phyloP scores from a whole-genome alignment of 2,113 vertebrate genomes.

The Phrynosoma platyrhinos region DNA sequence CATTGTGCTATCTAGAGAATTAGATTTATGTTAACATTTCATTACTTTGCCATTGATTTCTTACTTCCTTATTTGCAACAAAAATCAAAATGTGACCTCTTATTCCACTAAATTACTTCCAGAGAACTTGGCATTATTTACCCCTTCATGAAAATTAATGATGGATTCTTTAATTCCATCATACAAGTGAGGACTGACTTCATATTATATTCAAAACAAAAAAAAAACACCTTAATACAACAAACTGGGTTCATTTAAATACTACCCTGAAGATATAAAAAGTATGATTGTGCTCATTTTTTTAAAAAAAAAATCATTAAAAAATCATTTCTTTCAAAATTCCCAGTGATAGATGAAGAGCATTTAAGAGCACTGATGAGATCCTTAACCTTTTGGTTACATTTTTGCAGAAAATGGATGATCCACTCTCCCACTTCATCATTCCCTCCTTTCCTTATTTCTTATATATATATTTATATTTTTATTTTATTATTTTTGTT shows the following conservation, averaged over 20 bases:
- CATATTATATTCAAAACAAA: slow-evolving; percentile 49
- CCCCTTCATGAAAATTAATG: slow-evolving; percentile 73
- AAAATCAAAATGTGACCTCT: slow-evolving; percentile 65
- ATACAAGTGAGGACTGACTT: slow-evolving; percentile 42
- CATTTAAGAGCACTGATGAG: too few species aligned
- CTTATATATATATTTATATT: too few species aligned
- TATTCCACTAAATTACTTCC: slow-evolving; percentile 68
- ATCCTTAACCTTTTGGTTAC: too few species aligned
- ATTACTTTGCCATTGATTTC: slow-evolving; percentile 72
- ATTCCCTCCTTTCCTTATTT: too few species aligned
- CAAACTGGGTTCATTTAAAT: slow-evolving; percentile 46
- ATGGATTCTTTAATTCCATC: slow-evolving; percentile 51
- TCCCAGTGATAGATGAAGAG: not conserved
- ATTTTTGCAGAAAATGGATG: too few species aligned
- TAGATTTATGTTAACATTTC: slow-evolving; percentile 69
- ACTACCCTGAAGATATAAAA: slow-evolving; percentile 15
- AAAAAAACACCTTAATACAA: slow-evolving; percentile 28
- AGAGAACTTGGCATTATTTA: slow-evolving; percentile 68
- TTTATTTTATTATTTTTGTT: too few species aligned
- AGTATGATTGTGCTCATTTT: not conserved
- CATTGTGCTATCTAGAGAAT: slow-evolving; percentile 58
- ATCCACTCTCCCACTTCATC: too few species aligned
- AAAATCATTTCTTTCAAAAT: not conserved
- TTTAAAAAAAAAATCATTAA: not conserved
- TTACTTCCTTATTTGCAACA: slow-evolving; percentile 67